Evolutionary conservation across 1,140 invertebrate genomes (phyloP).

Genomic region (Penaeus chinensis): DNA sequence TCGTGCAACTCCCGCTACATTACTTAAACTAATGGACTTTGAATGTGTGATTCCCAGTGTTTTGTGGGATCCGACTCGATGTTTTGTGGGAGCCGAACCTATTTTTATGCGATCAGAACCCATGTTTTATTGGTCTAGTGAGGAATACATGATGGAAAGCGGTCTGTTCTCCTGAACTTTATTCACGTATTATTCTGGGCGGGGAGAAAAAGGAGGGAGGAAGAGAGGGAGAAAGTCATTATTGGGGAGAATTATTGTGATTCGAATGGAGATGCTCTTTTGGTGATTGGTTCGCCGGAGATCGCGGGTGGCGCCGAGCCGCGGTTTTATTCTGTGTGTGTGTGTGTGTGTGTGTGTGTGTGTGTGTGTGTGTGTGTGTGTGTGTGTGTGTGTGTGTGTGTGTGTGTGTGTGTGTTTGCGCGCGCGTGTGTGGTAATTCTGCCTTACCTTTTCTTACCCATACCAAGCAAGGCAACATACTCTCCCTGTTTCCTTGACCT

Average conservation of each 20-base stretch:
- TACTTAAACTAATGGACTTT: constrained; percentile 57
- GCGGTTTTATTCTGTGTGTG: no score
- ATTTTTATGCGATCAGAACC: constrained; percentile 54
- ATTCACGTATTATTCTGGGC: constrained; percentile 26
- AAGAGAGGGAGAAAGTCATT: constrained; percentile 16
- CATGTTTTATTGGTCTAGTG: constrained; percentile 55
- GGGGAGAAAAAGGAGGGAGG: constrained; percentile 10
- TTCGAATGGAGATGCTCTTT: constrained; percentile 31
- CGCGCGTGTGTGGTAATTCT: no score
- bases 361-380: no score
- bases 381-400: no score
- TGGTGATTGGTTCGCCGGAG: constrained; percentile 5
- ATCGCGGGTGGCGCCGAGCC: no score
- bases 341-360: no score
- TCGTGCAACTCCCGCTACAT: constrained; percentile 18
- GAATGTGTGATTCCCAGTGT: constrained; percentile 58
- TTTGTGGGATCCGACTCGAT: constrained; percentile 54
- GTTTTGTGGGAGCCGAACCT: constrained; percentile 50
- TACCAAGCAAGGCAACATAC: no score
- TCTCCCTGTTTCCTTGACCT: no score
- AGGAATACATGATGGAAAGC: constrained; percentile 30
- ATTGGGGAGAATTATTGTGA: constrained; percentile 20
- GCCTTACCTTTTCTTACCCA: no score
- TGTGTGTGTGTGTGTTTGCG: no score
- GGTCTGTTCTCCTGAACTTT: constrained; percentile 20